Evolutionary conservation across 1,140 invertebrate species (phyloP), one percentile per base, ranked within the genome.

Genomic region (Brachionus plicatilis): DNA sequence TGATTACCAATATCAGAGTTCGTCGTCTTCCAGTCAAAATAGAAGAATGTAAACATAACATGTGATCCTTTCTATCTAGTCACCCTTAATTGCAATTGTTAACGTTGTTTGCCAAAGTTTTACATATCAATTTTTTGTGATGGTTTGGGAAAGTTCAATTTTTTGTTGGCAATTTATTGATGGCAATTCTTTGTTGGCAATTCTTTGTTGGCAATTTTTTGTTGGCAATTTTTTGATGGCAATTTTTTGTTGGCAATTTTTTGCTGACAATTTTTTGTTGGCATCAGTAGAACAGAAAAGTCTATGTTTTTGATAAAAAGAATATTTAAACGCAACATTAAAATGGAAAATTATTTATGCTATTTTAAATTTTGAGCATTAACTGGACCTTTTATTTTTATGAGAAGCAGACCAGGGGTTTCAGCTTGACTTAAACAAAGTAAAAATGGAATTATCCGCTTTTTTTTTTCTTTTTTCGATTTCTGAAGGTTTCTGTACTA

Each of bases 11-110:
- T 76, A 29, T 76, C 72, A 76, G 72, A 27, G 9, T 1, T 27
- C 27, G 45, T 76, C 72, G 72, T 76, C 72, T 76, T 76, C 72
- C 72, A 76, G 24, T 24, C 72, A 72, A 43, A 72, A 72, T 72
- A 72, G 68, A 43, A 72, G 68, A 72, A 72, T 72, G 68, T 72
- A 60, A 60, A 60, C 2, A 60, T 60, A 8, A 60, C 17, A 60
- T 60, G n/a, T 14, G 9, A 20, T 20, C 17, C 20, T 60, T 17
- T 56, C 20, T 60, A 60, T 60, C 53, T 60, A 60, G 53, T 60
- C 53, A 60, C 53, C 20, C 20, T 60, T 60, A 20, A 56, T 56
- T 45, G 43, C 27, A 29, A 3, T 47, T 60, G 17, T 20, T 20
- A n/a, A 60, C 17, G 9, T 24, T 60, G 53, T 60, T 60, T 60